Evolutionary conservation across 2,888 invertebrate species (phyloP).

Genomic region (Ferdinandea cuprea): DNA sequence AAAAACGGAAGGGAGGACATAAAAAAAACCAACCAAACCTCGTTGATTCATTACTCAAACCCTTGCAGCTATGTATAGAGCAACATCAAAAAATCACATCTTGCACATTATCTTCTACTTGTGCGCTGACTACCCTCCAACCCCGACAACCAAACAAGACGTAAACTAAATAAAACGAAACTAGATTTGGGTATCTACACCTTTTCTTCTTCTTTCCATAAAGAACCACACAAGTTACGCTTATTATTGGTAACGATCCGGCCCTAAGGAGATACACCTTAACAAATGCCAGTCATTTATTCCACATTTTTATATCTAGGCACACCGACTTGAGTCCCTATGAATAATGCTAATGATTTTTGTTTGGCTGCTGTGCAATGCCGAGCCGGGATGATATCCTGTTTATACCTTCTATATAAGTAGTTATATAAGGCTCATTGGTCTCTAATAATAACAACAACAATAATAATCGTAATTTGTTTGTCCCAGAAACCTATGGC

Average conservation of each 20-base stretch:
- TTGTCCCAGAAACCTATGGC: conserved; percentile 41
- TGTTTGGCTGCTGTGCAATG: not conserved
- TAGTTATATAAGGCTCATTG: conserved; percentile 25
- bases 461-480: conserved; percentile 59
- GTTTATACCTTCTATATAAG: not conserved
- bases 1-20: not conserved
- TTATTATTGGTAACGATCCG: not conserved
- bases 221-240: conserved; percentile 15
- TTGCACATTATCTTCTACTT: conserved; percentile 1
- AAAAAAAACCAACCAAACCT: not conserved
- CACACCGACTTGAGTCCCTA: not conserved
- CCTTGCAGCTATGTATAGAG: conserved; percentile 8
- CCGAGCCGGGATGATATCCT: not conserved
- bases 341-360: conserved; percentile 27
- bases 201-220: conserved; percentile 9
- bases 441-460: conserved; percentile 37
- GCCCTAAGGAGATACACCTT: conserved; percentile 16
- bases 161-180: not conserved
- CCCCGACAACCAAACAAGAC: not conserved
- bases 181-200: not conserved
- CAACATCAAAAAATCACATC: conserved; percentile 13
- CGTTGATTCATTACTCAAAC: conserved; percentile 27
- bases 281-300: conserved; percentile 12
- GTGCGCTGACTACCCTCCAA: not conserved
- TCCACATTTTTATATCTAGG: conserved; percentile 9